Evolutionary conservation across 2,888 invertebrate genomes (phyloP).

Genomic region (Orthonevra nobilis): DNA sequence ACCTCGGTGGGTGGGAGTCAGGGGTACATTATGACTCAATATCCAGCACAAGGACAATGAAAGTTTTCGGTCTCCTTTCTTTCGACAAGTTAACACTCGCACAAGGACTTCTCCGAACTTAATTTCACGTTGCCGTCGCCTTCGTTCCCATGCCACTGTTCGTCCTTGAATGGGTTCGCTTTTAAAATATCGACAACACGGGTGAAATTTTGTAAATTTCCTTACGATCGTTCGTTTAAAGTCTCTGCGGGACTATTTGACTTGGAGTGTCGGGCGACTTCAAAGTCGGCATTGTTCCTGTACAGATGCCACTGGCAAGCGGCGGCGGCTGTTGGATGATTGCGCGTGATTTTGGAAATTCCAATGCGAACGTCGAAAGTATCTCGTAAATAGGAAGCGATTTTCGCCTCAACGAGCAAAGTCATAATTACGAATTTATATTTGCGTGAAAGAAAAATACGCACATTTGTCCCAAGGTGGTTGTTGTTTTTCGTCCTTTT

Average conservation of each 20-base stretch:
- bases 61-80: constrained; percentile 41
- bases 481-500: constrained; percentile 17
- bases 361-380: constrained; percentile 2
- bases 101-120: constrained; percentile 20
- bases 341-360: constrained; percentile 50
- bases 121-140: constrained; percentile 6
- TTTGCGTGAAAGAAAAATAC: constrained; percentile 27
- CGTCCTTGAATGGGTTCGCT: constrained; percentile 47
- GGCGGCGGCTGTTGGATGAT: constrained; percentile 1
- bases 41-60: constrained; percentile 41
- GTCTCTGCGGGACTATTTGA: constrained; percentile 50
- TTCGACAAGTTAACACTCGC: not conserved
- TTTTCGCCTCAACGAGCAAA: constrained; percentile 53
- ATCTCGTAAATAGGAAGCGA: constrained; percentile 23
- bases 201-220: constrained; percentile 64
- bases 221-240: constrained; percentile 52
- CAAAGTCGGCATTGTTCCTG: constrained; percentile 21
- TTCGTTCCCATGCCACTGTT: not conserved
- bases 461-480: constrained; percentile 56
- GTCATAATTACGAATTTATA: constrained; percentile 63
- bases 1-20: not conserved
- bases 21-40: constrained; percentile 57
- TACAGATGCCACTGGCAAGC: constrained; percentile 4
- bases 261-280: constrained; percentile 5
- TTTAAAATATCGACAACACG: constrained; percentile 60